Evolutionary conservation across 2,797 vertebrate genomes (phyloP).

Genomic region (Synanceia verrucosa): DNA sequence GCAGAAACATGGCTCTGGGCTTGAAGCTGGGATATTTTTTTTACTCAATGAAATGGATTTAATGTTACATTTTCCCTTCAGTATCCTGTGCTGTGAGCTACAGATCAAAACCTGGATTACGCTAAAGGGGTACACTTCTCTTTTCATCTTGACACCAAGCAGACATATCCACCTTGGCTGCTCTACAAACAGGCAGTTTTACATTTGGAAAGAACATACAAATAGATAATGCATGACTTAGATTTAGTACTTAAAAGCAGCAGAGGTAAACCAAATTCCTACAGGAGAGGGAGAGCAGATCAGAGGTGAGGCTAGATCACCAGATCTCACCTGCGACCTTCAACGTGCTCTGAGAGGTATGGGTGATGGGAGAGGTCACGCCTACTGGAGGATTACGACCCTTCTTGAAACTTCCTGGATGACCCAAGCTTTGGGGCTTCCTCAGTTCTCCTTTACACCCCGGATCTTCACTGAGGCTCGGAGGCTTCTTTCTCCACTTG

Average conservation of each 20-base stretch:
- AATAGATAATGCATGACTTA: slow-evolving; percentile 40
- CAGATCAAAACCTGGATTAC: slow-evolving; percentile 51
- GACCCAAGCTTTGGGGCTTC: slow-evolving; percentile 91
- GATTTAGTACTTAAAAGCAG: slow-evolving; percentile 9
- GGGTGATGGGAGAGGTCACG: slow-evolving; percentile 96
- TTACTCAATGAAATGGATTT: slow-evolving; percentile 20
- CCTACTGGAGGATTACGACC: slow-evolving; percentile 93
- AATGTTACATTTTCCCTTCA: slow-evolving; percentile 16
- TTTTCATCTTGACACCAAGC: slow-evolving; percentile 42
- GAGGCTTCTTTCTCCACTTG: slow-evolving; percentile 94
- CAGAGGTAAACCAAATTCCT: neutral
- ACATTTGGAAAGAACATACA: slow-evolving; percentile 42
- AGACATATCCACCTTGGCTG: slow-evolving; percentile 51
- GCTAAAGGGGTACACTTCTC: slow-evolving; percentile 1
- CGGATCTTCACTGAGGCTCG: slow-evolving; percentile 78
- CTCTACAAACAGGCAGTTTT: slow-evolving; percentile 42
- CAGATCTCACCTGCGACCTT: slow-evolving; percentile 90
- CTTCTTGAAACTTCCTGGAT: slow-evolving; percentile 88
- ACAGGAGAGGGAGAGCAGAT: neutral
- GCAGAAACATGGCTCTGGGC: slow-evolving; percentile 34
- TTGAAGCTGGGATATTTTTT: slow-evolving; percentile 13
- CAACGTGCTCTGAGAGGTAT: slow-evolving; percentile 91
- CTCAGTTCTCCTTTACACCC: slow-evolving; percentile 85
- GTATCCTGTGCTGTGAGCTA: slow-evolving; percentile 1
- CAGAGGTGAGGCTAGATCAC: neutral